Evolutionary conservation across 2,113 vertebrate genomes (phyloP).

Genomic region (Callopanchax toddi): DNA sequence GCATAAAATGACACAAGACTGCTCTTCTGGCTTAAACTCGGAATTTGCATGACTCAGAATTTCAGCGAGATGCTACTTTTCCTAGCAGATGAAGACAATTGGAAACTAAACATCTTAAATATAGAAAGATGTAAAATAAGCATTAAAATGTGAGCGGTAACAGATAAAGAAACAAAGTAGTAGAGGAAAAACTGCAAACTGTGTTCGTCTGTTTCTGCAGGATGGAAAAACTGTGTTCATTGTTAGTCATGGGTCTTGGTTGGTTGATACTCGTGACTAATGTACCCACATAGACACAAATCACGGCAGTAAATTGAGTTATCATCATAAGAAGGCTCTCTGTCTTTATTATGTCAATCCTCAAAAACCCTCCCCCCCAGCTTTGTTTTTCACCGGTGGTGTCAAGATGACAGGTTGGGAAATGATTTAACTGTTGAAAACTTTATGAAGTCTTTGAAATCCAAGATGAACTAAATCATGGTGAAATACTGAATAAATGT

Average conservation of each 20-base stretch:
- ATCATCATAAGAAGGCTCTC: constrained; percentile 33
- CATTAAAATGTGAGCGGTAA: too few species aligned
- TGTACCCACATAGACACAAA: constrained; percentile 25
- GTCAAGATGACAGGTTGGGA: not conserved
- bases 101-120: too few species aligned
- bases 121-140: too few species aligned
- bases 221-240: constrained; percentile 33
- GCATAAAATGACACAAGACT: too few species aligned
- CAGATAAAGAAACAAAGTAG: too few species aligned
- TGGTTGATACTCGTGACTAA: constrained; percentile 55
- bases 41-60: too few species aligned
- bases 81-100: too few species aligned
- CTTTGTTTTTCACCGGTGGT: not conserved
- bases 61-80: too few species aligned
- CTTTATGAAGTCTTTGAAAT: too few species aligned
- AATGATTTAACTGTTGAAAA: too few species aligned
- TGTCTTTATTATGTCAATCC: constrained; percentile 27
- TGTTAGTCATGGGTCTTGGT: constrained; percentile 55
- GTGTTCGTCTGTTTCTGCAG: constrained; percentile 15
- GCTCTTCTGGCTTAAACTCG: too few species aligned
- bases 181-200: not conserved
- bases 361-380: not conserved
- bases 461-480: not conserved
- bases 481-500: too few species aligned
- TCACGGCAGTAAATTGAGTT: constrained; percentile 22